phyloP scores from a whole-genome alignment of 2,113 vertebrate genomes.

The Pungitius pungitius region DNA sequence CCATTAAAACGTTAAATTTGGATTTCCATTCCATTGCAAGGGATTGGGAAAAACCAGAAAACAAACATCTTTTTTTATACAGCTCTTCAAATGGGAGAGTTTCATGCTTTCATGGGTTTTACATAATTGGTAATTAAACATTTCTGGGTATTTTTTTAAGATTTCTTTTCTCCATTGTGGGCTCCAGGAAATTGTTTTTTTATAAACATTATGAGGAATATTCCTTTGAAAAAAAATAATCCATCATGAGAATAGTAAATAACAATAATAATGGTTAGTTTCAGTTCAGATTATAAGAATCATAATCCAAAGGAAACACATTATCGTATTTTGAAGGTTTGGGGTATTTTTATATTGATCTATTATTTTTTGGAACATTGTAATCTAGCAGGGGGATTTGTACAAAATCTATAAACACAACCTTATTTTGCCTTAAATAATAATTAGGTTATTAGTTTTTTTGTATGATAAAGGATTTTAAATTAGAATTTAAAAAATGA shows the following conservation, averaged over 20 bases:
- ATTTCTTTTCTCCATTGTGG: neutral
- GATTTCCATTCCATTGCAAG: neutral
- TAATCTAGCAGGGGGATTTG: neutral
- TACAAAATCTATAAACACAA: neutral
- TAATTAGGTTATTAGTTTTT: too few species aligned
- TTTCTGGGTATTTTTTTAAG: neutral
- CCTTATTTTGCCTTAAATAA: too few species aligned
- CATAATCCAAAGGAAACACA: neutral
- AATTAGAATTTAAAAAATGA: neutral
- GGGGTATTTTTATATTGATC: neutral
- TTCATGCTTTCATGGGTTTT: neutral
- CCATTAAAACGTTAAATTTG: neutral
- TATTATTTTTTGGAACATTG: neutral
- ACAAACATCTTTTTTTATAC: neutral
- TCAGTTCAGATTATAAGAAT: neutral
- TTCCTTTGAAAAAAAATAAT: neutral
- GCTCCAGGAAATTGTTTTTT: neutral
- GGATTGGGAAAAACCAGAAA: neutral
- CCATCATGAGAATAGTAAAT: neutral
- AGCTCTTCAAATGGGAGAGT: neutral
- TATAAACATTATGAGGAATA: neutral
- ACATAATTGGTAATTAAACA: neutral
- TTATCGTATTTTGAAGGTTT: neutral
- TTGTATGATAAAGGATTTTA: neutral
- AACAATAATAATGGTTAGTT: neutral